Evolutionary conservation across 2,888 invertebrate species (phyloP), one percentile per base, ranked within the genome.

Genomic region (Nasonia oneida): DNA sequence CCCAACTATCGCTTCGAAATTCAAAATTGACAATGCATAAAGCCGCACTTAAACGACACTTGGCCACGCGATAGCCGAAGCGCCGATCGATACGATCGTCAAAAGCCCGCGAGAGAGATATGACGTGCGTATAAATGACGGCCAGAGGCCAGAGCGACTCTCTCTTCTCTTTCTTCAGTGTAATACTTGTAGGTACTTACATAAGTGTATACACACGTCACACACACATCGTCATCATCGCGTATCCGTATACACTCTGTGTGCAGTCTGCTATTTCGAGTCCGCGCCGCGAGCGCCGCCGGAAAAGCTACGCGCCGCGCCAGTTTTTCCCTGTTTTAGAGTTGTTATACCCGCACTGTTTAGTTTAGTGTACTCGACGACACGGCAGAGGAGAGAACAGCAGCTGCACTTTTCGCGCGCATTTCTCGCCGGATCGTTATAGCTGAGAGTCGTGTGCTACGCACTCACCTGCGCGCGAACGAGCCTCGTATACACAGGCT

Each of bases 391-490:
- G 23, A 18, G n/a, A 61, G n/a, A n/a, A 61, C 47, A 42, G 47
- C 73, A 73, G 61, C 57, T 83, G 50, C 61, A 78, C 23, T 83
- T 83, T 78, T 83, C 74, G 78, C 50, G 37, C 53, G 64, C 53
- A 70, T 81, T 78, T 18, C 73, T 79, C 67, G 53, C 39, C 70
- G 61, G 39, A 18, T 42, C 61, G 71, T 74, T 73, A 47, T 8
- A 81, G 15, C 70, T 12, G n/a, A 37, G 37, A 37, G 37, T 23
- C n/a, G 23, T 37, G 18, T 37, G 18, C 37, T 42, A 4, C 18
- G 42, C 29, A 8, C 33, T 75, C 57, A 61, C n/a, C 57, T 61
- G n/a, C n/a, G 57, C 57, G 42, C 42, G 42, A 42, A 42, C 42
- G 6, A 42, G 42, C 8, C 2, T 47, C 12, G 8, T 10, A 12